Percentiles rank a stretch among this genome's conserved stretches.
Evolutionary conservation across 2,888 invertebrate genomes (phyloP).

Genomic region (Pantelozetes paolii): DNA sequence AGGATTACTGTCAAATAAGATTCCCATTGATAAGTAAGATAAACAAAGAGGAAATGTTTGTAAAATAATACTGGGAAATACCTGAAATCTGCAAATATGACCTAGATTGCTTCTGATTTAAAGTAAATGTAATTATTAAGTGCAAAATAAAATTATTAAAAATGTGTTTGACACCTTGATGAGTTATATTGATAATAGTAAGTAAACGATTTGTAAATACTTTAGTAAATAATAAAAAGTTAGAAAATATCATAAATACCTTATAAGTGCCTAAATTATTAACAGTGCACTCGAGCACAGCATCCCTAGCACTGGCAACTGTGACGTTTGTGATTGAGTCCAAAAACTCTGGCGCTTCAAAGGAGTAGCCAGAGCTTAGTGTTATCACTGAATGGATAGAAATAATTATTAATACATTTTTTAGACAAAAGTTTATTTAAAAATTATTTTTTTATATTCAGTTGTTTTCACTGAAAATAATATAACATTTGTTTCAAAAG

Average conservation of each 20-base stretch:
- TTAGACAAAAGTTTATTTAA: not conserved
- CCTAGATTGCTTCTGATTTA: not conserved
- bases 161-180: too few species aligned
- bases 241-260: slow-evolving; percentile 62
- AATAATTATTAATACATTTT: not conserved
- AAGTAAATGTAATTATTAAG: not conserved
- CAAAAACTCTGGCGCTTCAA: slow-evolving; percentile 69
- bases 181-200: not conserved
- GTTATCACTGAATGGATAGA: not conserved
- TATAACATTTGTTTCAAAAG: too few species aligned
- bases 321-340: slow-evolving; percentile 86
- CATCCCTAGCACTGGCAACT: slow-evolving; percentile 80
- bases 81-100: too few species aligned
- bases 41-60: too few species aligned
- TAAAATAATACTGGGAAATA: too few species aligned
- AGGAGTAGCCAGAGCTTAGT: not conserved
- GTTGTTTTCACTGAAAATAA: not conserved
- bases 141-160: too few species aligned
- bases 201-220: not conserved
- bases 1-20: too few species aligned
- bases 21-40: too few species aligned
- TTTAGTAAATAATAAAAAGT: too few species aligned
- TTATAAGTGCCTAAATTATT: slow-evolving; percentile 85
- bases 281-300: slow-evolving; percentile 82
- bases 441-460: not conserved